These are phyloP conservation scores for Coccyzus lansbergi DNA, from an alignment of 2,797 vertebrate species.

Conservation along the genomic window DNA sequence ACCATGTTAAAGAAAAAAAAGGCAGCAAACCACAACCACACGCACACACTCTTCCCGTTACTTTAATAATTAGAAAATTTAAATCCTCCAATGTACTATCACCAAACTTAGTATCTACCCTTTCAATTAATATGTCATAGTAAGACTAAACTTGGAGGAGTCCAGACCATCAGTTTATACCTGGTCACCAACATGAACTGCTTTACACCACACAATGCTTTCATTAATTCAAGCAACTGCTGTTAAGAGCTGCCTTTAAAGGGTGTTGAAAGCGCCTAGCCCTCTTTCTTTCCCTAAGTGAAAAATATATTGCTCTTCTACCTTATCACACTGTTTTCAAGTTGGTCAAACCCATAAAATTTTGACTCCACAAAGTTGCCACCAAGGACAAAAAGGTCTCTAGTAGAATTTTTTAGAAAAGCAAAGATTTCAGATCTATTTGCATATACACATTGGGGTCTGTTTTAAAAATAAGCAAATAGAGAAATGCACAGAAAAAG, in stretches of 20 bases:
- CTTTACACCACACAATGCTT: background rate
- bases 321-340: background rate
- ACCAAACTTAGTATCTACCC: background rate
- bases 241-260: background rate
- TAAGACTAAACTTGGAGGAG: background rate
- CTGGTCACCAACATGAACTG: background rate
- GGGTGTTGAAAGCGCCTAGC: background rate
- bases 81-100: background rate
- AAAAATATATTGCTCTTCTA: background rate
- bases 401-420: background rate
- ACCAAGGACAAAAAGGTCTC: background rate
- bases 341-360: background rate
- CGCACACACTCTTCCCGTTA: background rate
- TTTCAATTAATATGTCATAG: background rate
- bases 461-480: background rate
- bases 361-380: background rate
- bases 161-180: background rate
- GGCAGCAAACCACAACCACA: rapidly evolving
- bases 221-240: background rate
- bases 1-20: background rate
- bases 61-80: background rate
- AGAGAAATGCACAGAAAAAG: background rate
- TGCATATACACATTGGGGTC: background rate
- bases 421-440: background rate
- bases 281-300: background rate